A percentile compares a stretch with the other conserved stretches of the same genome.
phyloP scores from a whole-genome alignment of 2,113 vertebrate genomes.

The Donacobius atricapilla region DNA sequence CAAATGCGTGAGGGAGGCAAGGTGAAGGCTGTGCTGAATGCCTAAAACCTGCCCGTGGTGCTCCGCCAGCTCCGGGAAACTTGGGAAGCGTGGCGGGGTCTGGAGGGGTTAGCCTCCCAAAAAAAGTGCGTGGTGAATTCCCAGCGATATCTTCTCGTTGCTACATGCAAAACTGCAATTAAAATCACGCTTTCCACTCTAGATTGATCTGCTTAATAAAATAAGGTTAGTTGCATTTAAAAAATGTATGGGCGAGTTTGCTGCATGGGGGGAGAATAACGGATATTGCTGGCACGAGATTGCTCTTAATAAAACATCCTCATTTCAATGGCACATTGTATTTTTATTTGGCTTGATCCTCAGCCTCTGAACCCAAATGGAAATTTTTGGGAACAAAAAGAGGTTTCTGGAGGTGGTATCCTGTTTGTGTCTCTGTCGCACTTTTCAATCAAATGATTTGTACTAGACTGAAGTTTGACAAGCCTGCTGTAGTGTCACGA shows the following conservation, averaged over 20 bases:
- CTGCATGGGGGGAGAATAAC: conserved; percentile 52
- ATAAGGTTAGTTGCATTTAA: conserved; percentile 61
- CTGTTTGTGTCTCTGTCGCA: neutral
- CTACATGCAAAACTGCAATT: conserved; percentile 6
- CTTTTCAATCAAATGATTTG: conserved; percentile 36
- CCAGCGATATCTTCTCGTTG: neutral
- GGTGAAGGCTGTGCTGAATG: neutral
- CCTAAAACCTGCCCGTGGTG: neutral
- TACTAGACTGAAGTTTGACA: conserved; percentile 55
- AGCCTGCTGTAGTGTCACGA: neutral
- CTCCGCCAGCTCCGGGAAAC: accelerated
- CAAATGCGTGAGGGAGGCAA: neutral
- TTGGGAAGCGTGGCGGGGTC: neutral
- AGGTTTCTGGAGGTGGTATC: conserved; percentile 20
- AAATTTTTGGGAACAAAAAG: conserved; percentile 42
- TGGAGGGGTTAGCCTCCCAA: neutral
- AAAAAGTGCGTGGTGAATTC: neutral
- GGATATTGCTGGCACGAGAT: conserved; percentile 23
- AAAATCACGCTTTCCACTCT: neutral
- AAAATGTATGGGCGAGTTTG: conserved; percentile 58
- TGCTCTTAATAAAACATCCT: conserved; percentile 48
- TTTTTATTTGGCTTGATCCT: conserved; percentile 46
- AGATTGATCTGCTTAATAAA: conserved; percentile 68
- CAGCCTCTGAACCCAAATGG: conserved; percentile 14
- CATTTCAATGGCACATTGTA: neutral